Conservation (phyloP, 2,113 vertebrate genomes). For the Pangasianodon hypophthalmus region DNA sequence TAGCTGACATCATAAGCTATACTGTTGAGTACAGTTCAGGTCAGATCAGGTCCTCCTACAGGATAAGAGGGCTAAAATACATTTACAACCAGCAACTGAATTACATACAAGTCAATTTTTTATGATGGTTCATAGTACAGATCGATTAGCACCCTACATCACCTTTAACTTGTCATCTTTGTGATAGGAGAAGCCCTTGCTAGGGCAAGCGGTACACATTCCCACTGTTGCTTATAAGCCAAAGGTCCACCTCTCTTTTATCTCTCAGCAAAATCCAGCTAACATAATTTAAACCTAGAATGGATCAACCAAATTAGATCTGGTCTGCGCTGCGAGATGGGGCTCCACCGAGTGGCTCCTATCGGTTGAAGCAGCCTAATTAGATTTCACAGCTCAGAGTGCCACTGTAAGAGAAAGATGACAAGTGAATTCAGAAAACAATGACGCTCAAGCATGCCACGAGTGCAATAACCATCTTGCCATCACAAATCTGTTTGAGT, state of each 20-base stretch:
- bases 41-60: background rate
- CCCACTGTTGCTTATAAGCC: background rate
- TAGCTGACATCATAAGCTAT: background rate
- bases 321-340: conserved; percentile 26
- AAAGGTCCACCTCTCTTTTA: conserved; percentile 6
- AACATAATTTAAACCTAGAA: conserved; percentile 49
- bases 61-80: background rate
- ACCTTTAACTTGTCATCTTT: background rate
- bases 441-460: conserved; percentile 34
- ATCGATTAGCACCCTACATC: background rate
- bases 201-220: background rate
- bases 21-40: background rate
- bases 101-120: background rate
- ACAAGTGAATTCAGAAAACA: conserved; percentile 38
- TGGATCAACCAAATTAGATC: conserved; percentile 47
- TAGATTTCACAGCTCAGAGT: conserved; percentile 44
- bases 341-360: conserved; percentile 7
- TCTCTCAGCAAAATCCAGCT: conserved; percentile 36
- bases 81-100: background rate
- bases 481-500: conserved; percentile 27
- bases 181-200: background rate
- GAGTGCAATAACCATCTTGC: conserved; percentile 17
- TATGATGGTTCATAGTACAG: background rate
- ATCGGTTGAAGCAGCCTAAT: conserved; percentile 24
- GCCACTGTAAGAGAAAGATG: conserved; percentile 25